These are phyloP conservation scores for Ondatra zibethicus DNA, from an alignment of 2,113 vertebrate species.

Conservation along the genomic window DNA sequence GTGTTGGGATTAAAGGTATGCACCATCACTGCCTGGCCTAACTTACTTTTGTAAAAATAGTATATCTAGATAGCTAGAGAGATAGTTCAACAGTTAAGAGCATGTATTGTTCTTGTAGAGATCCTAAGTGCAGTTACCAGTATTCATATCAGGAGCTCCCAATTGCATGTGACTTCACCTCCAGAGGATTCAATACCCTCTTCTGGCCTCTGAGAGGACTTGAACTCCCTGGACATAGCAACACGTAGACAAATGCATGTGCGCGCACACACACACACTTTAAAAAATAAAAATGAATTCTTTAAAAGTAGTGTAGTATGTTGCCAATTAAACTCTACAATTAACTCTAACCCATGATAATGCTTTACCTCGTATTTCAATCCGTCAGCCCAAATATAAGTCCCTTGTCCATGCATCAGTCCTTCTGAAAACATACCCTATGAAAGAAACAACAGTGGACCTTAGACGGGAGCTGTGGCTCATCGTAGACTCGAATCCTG, in stretches of 20 bases:
- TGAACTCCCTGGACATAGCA: neutral
- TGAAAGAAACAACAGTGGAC: slow-evolving; percentile 15
- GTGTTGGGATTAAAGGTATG: neutral
- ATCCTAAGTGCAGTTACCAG: neutral
- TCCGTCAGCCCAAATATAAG: slow-evolving; percentile 89
- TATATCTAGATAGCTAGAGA: neutral
- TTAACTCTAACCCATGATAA: neutral
- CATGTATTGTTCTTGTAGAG: neutral
- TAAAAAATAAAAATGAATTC: neutral
- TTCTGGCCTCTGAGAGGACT: neutral
- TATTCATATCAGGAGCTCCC: neutral
- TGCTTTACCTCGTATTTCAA: slow-evolving; percentile 92
- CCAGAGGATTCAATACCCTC: neutral
- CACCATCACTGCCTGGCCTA: neutral
- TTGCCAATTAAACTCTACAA: neutral
- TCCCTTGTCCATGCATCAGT: slow-evolving; percentile 92
- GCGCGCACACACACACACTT: neutral
- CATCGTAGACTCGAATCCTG: neutral
- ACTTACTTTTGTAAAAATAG: neutral
- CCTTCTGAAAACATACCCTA: slow-evolving; percentile 94
- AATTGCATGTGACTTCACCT: neutral
- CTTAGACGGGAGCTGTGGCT: neutral
- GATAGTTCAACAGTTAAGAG: neutral
- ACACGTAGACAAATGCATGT: too few species aligned
- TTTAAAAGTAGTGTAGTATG: neutral